These are phyloP conservation scores for Aphaenogaster rudis DNA, from an alignment of 1,140 invertebrate species.

Conservation along the genomic window DNA sequence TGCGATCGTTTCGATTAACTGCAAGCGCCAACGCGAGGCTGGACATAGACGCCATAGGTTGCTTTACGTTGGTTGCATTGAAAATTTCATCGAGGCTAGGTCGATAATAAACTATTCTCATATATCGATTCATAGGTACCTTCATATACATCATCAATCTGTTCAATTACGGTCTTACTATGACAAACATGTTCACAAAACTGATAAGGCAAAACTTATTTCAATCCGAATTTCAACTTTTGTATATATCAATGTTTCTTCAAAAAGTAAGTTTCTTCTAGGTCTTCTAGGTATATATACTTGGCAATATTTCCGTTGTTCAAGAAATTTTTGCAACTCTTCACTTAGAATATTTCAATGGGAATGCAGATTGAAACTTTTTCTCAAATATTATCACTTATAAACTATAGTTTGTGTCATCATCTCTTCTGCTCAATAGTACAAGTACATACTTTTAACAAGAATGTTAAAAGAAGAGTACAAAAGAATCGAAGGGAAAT, in stretches of 20 bases:
- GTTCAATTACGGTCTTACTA: not conserved
- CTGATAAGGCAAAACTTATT: not conserved
- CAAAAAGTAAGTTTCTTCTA: not conserved
- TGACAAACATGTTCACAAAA: not conserved
- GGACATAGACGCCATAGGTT: not conserved
- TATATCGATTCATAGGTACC: not conserved
- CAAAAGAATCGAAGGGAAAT: not conserved
- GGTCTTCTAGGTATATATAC: not conserved
- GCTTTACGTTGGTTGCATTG: not conserved
- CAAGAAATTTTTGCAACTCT: not conserved
- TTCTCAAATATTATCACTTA: not conserved
- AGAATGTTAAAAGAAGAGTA: not conserved
- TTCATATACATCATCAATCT: not conserved
- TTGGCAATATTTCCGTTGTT: not conserved
- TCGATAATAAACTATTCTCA: slow-evolving; percentile 13
- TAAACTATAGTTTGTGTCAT: not conserved
- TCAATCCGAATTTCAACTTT: not conserved
- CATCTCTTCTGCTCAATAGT: not conserved
- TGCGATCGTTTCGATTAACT: slow-evolving; percentile 1
- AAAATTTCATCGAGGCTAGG: slow-evolving; percentile 12
- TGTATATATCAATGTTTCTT: not conserved
- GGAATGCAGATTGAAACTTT: not conserved
- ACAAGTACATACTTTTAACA: too few relatives aligned
- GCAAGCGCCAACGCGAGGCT: not conserved
- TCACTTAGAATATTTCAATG: not conserved